Evolutionary conservation across 2,797 vertebrate genomes (phyloP).

Genomic region (Microctenopoma steveboyesi): DNA sequence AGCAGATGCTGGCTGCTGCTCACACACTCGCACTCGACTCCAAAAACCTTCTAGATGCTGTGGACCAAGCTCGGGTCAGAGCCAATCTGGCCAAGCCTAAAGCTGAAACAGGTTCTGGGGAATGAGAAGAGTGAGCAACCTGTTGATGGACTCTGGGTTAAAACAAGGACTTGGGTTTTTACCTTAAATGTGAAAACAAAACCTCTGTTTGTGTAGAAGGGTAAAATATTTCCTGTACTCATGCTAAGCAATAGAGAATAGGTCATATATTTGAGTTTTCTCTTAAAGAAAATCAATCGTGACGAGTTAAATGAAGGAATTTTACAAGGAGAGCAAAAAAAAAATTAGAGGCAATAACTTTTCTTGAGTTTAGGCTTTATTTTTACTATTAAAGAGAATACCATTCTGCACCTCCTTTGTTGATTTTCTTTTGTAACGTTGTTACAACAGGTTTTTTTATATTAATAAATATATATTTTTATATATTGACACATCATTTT

Average conservation of each 20-base stretch:
- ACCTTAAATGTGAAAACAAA: no score
- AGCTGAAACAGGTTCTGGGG: neutral
- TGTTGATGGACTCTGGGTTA: neutral
- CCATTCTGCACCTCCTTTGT: neutral
- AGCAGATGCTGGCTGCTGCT: constrained; percentile 90
- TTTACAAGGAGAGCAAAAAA: neutral
- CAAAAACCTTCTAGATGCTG: constrained; percentile 92
- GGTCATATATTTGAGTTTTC: neutral
- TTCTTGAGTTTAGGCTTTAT: constrained; percentile 10
- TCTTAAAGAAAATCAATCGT: neutral
- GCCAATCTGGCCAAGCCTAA: constrained; percentile 83
- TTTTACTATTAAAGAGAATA: constrained; percentile 27
- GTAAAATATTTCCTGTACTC: neutral
- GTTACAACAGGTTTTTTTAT: no score
- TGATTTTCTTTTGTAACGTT: neutral
- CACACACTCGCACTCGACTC: constrained; percentile 91
- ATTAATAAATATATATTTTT: no score
- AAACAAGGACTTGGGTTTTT: neutral
- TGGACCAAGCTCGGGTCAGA: constrained; percentile 89
- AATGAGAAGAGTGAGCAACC: neutral
- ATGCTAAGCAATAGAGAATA: neutral
- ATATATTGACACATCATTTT: no score
- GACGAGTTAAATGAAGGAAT: constrained; percentile 1
- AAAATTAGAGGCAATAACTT: neutral
- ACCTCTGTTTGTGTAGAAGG: neutral